Base-by-base conservation (phyloP, 92 coral and sea anemone genomes). In the Phenganax marumi region DNA sequence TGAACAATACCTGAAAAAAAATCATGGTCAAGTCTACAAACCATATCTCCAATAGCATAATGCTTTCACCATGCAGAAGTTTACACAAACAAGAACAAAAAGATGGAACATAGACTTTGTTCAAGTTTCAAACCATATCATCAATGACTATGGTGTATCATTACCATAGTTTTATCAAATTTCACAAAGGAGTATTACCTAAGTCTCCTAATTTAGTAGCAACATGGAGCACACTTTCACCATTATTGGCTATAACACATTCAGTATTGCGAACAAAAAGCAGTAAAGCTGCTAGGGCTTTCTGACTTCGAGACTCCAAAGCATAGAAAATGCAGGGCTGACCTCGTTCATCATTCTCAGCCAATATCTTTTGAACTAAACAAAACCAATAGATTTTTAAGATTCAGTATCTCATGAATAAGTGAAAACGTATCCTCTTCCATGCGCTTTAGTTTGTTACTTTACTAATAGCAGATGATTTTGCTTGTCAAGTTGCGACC, bases 311-410 rank as follows among this genome's bases (percentile, higher is more conserved):
- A 6, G 83, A 78, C 49, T 78, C 83, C 49, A 78, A 48, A n/a
- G 83, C 83, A 50, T 78, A 78, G 49, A 78, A 78, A 6, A 78
- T 78, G 60, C 83, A 78, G 3, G 83, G 83, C 10, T 62, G 83
- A 17, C 83, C 83, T 12, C 83, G 83, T 49, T 78, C 83, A 50
- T 78, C 83, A 22, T 61, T 46, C 47, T 22, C 25, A 10, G 73
- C 66, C 17, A 78, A 52, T 22, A 78, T 49, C 18, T 48, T 7
- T 62, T 78, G 83, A 43, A 78, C 83, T 78, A 46, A 25, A 78
- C 8, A 72, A 69, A 17, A 17, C 3, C 1, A 14, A 19, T 19
- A 14, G 21, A 56, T 19, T 19, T 14, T 1, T 7, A 56, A 14
- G 21, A 56, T 14, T 56, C 17, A 14, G 7, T 14, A 14, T 56